Evolutionary conservation across 92 coral and sea anemone species (phyloP).

Genomic region (Montipora capitata): DNA sequence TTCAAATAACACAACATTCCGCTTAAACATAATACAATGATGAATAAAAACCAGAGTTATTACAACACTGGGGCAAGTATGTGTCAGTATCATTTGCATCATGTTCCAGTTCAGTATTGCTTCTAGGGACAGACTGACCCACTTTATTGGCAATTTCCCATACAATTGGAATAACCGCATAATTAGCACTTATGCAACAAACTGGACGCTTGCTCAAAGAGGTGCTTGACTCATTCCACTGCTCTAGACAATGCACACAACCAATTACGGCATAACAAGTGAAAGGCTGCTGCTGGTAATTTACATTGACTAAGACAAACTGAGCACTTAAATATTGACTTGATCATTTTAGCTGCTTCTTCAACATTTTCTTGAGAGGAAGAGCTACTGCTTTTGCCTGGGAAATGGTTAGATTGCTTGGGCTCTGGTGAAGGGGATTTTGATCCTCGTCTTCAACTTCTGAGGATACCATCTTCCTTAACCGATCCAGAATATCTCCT

Average conservation of each 20-base stretch:
- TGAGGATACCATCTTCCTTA: constrained; percentile 30
- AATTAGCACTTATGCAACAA: constrained; percentile 54
- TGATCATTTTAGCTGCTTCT: neutral
- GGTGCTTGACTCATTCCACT: constrained; percentile 67
- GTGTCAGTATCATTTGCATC: constrained; percentile 32
- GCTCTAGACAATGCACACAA: constrained; percentile 73
- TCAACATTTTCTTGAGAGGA: neutral
- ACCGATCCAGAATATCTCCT: constrained; percentile 40
- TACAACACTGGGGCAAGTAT: constrained; percentile 8
- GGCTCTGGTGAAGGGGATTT: neutral
- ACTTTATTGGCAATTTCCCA: constrained; percentile 55
- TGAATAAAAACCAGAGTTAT: neutral
- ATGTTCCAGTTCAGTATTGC: neutral
- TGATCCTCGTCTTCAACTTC: neutral
- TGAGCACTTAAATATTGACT: constrained; percentile 17
- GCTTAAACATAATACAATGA: too few relatives aligned
- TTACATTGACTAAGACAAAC: constrained; percentile 12
- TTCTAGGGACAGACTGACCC: constrained; percentile 44
- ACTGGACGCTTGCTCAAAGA: constrained; percentile 60
- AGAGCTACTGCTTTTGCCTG: neutral
- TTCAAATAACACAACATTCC: constrained; percentile 17
- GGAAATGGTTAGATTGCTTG: constrained; percentile 6
- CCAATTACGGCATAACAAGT: constrained; percentile 73
- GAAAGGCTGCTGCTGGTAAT: constrained; percentile 64
- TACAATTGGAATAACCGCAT: constrained; percentile 63